phyloP scores from a whole-genome alignment of 1,140 invertebrate genomes.

The Drosophila takahashii region DNA sequence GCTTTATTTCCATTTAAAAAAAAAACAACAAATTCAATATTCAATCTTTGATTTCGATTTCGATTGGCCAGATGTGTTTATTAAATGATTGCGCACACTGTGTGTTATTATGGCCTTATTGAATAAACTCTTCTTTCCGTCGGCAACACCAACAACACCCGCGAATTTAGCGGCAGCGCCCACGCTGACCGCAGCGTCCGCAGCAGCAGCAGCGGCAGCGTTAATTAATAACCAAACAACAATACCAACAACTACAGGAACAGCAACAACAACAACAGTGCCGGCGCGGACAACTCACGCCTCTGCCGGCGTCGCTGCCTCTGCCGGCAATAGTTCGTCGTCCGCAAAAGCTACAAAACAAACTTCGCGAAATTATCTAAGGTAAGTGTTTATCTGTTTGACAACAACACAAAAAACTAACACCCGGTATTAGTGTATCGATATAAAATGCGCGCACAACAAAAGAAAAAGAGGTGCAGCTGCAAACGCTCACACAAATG shows the following conservation, averaged over 20 bases:
- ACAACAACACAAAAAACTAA: constrained; percentile 24
- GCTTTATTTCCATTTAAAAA: constrained; percentile 7
- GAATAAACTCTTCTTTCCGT: constrained; percentile 84
- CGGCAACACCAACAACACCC: constrained; percentile 64
- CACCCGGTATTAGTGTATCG: constrained; percentile 44
- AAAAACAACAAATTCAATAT: constrained; percentile 25
- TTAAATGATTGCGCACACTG: constrained; percentile 76
- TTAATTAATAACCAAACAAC: constrained; percentile 32
- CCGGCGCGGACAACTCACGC: constrained; percentile 69
- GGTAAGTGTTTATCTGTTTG: constrained; percentile 72
- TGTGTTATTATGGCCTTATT: constrained; percentile 84
- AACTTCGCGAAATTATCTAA: constrained; percentile 84
- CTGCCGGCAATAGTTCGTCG: constrained; percentile 72
- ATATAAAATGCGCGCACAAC: constrained; percentile 41
- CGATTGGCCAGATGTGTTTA: constrained; percentile 76
- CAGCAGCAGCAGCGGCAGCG: constrained; percentile 43
- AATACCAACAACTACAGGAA: constrained; percentile 14
- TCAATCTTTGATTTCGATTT: constrained; percentile 51
- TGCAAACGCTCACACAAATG: constrained; percentile 29
- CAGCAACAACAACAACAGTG: constrained; percentile 57
- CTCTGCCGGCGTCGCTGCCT: constrained; percentile 38
- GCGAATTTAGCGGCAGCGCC: constrained; percentile 42
- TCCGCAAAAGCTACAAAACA: constrained; percentile 76
- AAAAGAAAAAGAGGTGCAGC: constrained; percentile 42
- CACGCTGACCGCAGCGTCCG: constrained; percentile 46